Evolutionary conservation across 2,888 invertebrate genomes (phyloP).

Genomic region (Noctuana brunneofusca): DNA sequence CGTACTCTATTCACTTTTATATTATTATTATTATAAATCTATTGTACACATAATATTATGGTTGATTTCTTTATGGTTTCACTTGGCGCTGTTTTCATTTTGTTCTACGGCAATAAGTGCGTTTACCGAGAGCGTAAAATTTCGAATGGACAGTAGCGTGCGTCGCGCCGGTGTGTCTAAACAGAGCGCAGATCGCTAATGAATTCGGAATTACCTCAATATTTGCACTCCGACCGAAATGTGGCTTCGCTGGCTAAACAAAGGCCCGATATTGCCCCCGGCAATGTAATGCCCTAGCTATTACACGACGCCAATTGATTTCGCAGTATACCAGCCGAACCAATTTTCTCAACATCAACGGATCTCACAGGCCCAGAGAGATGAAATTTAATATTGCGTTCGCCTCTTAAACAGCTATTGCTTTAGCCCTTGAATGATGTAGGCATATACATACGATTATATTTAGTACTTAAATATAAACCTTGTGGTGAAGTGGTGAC

Average conservation of each 20-base stretch:
- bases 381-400: constrained; percentile 5
- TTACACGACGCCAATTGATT: constrained; percentile 19
- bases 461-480: no score
- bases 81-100: not conserved
- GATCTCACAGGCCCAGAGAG: not conserved
- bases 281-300: constrained; percentile 19
- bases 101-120: constrained; percentile 1
- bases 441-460: no score
- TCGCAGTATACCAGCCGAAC: constrained; percentile 10
- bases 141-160: constrained; percentile 18
- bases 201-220: constrained; percentile 35
- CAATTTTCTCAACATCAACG: constrained; percentile 8
- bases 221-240: constrained; percentile 31
- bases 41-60: no score
- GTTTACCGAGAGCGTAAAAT: constrained; percentile 31
- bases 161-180: constrained; percentile 26
- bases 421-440: not conserved
- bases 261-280: constrained; percentile 21
- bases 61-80: no score
- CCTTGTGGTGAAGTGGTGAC: no score
- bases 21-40: no score
- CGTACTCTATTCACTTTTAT: no score
- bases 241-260: constrained; percentile 19
- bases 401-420: not conserved
- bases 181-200: constrained; percentile 34